Evolutionary conservation across 2,113 vertebrate genomes (phyloP).

Genomic region (Cavia aperea): DNA sequence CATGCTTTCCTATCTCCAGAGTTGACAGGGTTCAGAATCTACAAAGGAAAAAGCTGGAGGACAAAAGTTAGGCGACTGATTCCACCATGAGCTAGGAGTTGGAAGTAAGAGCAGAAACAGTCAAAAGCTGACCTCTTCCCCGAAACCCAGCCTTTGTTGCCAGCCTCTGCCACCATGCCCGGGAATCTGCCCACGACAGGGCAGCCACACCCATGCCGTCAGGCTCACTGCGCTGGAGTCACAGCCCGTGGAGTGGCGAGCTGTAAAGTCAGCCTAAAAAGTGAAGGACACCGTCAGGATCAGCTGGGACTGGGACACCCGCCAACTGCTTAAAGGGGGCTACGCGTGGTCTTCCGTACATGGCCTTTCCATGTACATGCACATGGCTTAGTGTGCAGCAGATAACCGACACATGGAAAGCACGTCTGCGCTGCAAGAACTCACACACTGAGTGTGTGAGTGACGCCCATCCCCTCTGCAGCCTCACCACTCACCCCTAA

Average conservation of each 20-base stretch:
- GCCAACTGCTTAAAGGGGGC: background rate
- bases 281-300: slow-evolving; percentile 28
- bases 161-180: background rate
- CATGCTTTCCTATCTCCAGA: background rate
- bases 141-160: background rate
- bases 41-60: background rate
- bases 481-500: background rate
- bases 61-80: background rate
- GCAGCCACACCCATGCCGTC: background rate
- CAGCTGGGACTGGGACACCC: background rate
- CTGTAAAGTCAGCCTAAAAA: background rate
- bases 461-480: background rate
- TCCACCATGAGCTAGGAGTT: background rate
- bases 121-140: background rate
- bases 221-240: background rate
- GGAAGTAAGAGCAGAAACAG: background rate
- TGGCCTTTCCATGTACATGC: background rate
- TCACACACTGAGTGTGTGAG: background rate
- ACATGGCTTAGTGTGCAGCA: background rate
- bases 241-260: background rate
- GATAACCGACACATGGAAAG: background rate
- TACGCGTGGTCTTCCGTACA: background rate
- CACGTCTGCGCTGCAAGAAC: background rate
- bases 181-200: background rate
- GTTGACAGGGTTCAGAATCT: slow-evolving; percentile 29